Base-by-base conservation (phyloP, 2,888 invertebrate species). In the Ceramica pisi region DNA sequence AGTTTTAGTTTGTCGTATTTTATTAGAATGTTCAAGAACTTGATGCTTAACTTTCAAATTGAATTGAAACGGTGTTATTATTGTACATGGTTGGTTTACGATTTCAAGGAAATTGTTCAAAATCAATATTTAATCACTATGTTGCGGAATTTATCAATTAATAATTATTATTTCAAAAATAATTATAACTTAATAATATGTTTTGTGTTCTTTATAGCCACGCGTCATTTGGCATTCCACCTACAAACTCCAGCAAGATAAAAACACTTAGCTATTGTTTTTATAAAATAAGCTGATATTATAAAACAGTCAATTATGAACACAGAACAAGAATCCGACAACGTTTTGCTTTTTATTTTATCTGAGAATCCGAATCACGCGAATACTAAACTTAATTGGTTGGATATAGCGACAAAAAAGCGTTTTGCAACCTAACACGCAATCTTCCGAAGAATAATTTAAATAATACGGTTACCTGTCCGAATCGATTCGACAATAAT, bases 401-500 rank as follows among this genome's bases (percentile, higher is more conserved):
- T 88, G 79, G 88, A 90, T 91, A 89, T 84, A 91, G 86, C 88
- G 92, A 93, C 92, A 94, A 95, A 95, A 94, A 95, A 94, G 84
- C 89, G 78, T 90, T 94, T 91, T 89, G 92, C 91, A 92, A 90
- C 89, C 90, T 86, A 88, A 90, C 95, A 95, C 94, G 95, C 95
- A 85, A 93, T 81, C 88, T 80, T 77, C 83, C 82, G 81, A 83
- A 88, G 87, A 89, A 88, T 92, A 90, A 94, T 95, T 94, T 94
- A 85, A 92, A 94, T 94, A 93, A 94, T 93, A 89, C 89, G 86
- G 91, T 90, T 92, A 92, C 91, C 93, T 93, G 94, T 91, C 90
- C 78, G 86, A 90, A 90, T 87, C 86, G 89, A 90, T 92, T 87
- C 87, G 65, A 79, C 85, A 88, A 91, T 92, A 91, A 92, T 92